Evolutionary conservation across 2,888 invertebrate species (phyloP), one percentile per base, ranked within the genome.

Genomic region (Microctonus hyperodae): DNA sequence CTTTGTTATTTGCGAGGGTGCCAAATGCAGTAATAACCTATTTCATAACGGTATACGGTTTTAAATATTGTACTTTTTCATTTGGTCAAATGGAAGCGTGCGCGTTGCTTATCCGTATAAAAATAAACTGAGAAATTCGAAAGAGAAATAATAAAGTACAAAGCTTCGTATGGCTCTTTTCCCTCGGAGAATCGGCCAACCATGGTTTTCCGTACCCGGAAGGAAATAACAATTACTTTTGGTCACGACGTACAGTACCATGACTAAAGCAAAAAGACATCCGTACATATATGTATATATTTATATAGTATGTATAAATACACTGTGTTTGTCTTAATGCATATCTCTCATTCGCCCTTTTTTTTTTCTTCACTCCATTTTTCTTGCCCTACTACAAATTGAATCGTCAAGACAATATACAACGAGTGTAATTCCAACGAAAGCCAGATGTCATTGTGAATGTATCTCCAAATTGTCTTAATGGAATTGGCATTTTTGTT

Each of bases 151-250:
- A 40, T 50, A 31, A 37, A 59, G 25, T 60, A 59, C 48, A 51
- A 25, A 7, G n/a, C 20, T 44, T 22, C 23, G 23, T 53, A 62
- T 13, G 35, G 59, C 35, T 53, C 60, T 59, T 64, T 66, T 72
- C 66, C 67, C 67, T 71, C 67, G 63, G 69, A 60, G 69, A 70
- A 67, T 72, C 70, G 64, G 63, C 72, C 65, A 72, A 69, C 70
- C 72, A 64, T 72, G 66, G 67, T 62, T 69, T 72, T 68, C 72
- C 62, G 65, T 70, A 70, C 67, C 51, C 70, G 71, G 71, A 65
- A 72, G 72, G 72, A 72, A 72, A 71, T 72, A 72, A 72, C 73
- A 73, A 71, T 73, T 71, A 73, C 71, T 71, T 71, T 72, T 61
- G 69, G 59, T 62, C 44, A 23, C 25, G 59, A 59, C 65, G 62